Conservation (phyloP, 2,113 vertebrate species). For the Lonchura striata region DNA sequence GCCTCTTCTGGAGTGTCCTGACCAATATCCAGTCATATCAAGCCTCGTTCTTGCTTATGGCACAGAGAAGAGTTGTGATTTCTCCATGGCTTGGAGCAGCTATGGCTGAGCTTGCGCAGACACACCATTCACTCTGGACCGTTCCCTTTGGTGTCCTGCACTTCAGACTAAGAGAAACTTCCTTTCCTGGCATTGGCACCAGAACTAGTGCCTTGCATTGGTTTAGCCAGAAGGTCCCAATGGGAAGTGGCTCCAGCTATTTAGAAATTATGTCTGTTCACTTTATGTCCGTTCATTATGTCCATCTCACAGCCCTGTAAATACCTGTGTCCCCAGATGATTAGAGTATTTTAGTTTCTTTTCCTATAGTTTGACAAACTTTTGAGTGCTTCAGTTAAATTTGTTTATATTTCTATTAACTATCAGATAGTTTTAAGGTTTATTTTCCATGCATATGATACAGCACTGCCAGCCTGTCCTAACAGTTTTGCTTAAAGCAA, state of each 20-base stretch:
- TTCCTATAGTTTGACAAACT: neutral
- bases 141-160: neutral
- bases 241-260: neutral
- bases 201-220: neutral
- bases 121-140: rapidly evolving
- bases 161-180: neutral
- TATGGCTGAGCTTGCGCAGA: neutral
- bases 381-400: neutral
- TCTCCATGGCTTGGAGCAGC: neutral
- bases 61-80: neutral
- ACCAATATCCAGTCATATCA: neutral
- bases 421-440: neutral
- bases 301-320: rapidly evolving
- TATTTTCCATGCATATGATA: neutral
- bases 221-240: neutral
- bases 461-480: neutral
- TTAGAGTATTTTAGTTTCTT: neutral
- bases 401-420: neutral
- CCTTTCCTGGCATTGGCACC: neutral
- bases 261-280: rapidly evolving
- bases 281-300: rapidly evolving
- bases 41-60: neutral
- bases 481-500: neutral
- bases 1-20: neutral
- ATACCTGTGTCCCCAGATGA: neutral